These are phyloP conservation scores for Stichopus chloronotus DNA, from an alignment of 35 echinoderm and acorn worm genomes.

Conservation along the genomic window DNA sequence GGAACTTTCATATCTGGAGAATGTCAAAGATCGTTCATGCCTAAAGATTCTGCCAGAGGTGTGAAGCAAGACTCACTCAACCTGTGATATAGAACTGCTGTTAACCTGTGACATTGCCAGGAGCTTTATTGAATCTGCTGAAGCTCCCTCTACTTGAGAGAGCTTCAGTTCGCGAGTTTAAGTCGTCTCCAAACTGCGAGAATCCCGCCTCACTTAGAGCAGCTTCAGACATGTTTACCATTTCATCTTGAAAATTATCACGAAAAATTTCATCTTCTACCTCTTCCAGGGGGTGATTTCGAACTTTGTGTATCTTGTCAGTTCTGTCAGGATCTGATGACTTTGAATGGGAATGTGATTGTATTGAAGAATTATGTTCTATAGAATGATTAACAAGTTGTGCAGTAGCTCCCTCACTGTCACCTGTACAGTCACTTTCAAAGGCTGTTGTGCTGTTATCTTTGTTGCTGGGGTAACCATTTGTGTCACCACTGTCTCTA, in stretches of 20 bases:
- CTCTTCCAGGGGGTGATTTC: background rate
- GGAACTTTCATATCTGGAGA: too few relatives aligned
- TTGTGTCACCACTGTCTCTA: background rate
- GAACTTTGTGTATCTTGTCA: constrained; percentile 7
- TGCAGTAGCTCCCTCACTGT: background rate
- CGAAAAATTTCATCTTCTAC: background rate
- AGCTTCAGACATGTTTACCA: constrained; percentile 1
- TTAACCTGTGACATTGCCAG: background rate
- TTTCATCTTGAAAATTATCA: constrained; percentile 24
- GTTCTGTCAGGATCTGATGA: background rate
- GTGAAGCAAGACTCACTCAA: too few relatives aligned
- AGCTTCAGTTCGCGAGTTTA: constrained; percentile 75
- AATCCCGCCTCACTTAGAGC: constrained; percentile 32
- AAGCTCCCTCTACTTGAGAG: constrained; percentile 69
- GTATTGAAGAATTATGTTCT: background rate
- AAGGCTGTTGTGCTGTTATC: background rate
- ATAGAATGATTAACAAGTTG: background rate
- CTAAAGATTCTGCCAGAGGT: too few relatives aligned
- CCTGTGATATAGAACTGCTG: background rate
- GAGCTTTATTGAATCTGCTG: constrained; percentile 73
- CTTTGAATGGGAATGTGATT: constrained; percentile 40
- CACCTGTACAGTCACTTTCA: background rate
- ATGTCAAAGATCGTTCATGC: too few relatives aligned
- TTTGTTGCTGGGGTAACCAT: constrained; percentile 21
- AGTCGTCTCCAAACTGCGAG: constrained; percentile 68